Conservation (phyloP, 1,140 invertebrate genomes). For the Helicorthomorpha holstii region DNA sequence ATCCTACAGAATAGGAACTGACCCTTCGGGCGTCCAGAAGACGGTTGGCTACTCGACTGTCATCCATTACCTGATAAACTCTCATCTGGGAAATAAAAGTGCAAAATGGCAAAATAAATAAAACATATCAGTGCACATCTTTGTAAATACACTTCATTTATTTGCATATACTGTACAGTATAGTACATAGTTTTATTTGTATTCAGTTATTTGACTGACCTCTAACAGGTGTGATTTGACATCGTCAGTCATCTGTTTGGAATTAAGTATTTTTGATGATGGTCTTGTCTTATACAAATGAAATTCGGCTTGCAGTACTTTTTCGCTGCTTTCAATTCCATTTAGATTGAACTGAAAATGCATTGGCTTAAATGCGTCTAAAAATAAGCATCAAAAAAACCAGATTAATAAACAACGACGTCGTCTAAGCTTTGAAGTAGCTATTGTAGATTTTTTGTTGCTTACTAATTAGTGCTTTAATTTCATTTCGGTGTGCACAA, state of each 20-base stretch:
- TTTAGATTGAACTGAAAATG: slow-evolving; percentile 33
- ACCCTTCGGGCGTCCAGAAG: slow-evolving; percentile 34
- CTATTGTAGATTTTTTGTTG: too few relatives aligned
- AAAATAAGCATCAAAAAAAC: too few relatives aligned
- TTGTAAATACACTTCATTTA: not conserved
- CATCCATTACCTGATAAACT: slow-evolving; percentile 36
- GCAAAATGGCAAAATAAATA: too few relatives aligned
- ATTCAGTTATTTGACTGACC: not conserved
- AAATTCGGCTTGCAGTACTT: slow-evolving; percentile 38
- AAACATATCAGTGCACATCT: too few relatives aligned
- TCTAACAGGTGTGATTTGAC: not conserved
- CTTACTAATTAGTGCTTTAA: too few relatives aligned
- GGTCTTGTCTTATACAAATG: slow-evolving; percentile 30
- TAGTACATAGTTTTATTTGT: not conserved
- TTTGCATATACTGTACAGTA: not conserved
- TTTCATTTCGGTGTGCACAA: too few relatives aligned
- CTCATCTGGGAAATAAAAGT: slow-evolving; percentile 28
- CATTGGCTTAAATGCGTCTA: too few relatives aligned
- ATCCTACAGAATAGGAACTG: slow-evolving; percentile 33
- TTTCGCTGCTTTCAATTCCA: slow-evolving; percentile 29
- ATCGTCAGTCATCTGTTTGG: slow-evolving; percentile 16
- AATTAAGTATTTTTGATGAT: slow-evolving; percentile 15
- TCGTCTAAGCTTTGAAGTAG: too few relatives aligned
- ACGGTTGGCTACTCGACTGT: slow-evolving; percentile 26
- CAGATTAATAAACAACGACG: too few relatives aligned